phyloP scores from a whole-genome alignment of 2,797 vertebrate genomes.

The Miichthys miiuy region DNA sequence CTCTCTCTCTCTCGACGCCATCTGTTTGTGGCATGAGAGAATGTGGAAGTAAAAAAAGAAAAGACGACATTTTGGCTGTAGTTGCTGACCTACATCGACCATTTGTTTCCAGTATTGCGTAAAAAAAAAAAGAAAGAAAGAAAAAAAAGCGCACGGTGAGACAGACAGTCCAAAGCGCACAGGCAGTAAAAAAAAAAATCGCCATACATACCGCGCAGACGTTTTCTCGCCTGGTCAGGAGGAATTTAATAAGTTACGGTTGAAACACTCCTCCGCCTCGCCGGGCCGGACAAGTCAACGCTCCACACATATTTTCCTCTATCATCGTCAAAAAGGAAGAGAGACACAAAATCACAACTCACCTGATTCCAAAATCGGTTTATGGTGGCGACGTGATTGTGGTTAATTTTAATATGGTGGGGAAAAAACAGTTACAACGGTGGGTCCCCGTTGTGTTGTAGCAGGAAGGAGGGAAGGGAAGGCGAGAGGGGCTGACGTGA shows the following conservation, averaged over 20 bases:
- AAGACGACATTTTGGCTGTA: slow-evolving; percentile 84
- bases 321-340: not conserved
- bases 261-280: slow-evolving; percentile 74
- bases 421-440: slow-evolving; percentile 61
- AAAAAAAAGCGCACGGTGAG: not conserved
- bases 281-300: slow-evolving; percentile 77
- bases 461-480: slow-evolving; percentile 86
- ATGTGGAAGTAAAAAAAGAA: slow-evolving; percentile 81
- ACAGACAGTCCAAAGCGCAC: slow-evolving; percentile 4
- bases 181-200: not conserved
- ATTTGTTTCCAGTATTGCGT: slow-evolving; percentile 43
- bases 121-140: not conserved
- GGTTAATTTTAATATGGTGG: slow-evolving; percentile 65
- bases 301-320: slow-evolving; percentile 35
- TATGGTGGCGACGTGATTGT: slow-evolving; percentile 83
- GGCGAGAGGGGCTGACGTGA: slow-evolving; percentile 86
- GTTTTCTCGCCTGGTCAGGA: slow-evolving; percentile 61
- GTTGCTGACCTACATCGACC: slow-evolving; percentile 79
- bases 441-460: slow-evolving; percentile 81
- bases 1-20: slow-evolving; percentile 74
- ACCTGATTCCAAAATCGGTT: slow-evolving; percentile 87
- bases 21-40: slow-evolving; percentile 85
- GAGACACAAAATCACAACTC: slow-evolving; percentile 67
- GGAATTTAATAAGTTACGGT: slow-evolving; percentile 81
- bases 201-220: slow-evolving; percentile 14